A percentile compares a stretch with the other conserved stretches of the same genome.
phyloP scores from a whole-genome alignment of 2,113 vertebrate species.

The Corythaeola cristata region DNA sequence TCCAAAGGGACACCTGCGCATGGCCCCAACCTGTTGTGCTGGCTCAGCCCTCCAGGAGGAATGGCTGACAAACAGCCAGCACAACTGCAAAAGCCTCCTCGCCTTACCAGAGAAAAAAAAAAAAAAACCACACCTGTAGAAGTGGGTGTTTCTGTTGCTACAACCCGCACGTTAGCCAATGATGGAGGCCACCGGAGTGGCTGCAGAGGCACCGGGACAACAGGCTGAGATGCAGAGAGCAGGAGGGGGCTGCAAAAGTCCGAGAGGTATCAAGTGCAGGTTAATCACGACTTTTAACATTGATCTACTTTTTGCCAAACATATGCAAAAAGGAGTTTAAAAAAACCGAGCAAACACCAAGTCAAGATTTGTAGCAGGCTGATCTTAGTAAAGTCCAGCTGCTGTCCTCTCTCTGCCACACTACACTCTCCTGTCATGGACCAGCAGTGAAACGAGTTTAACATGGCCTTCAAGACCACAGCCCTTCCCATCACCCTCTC shows the following conservation, averaged over 20 bases:
- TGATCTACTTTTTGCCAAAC: not conserved
- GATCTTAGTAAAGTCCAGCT: not conserved
- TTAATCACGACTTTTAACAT: not conserved
- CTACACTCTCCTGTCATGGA: no score
- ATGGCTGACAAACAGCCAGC: not conserved
- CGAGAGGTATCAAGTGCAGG: not conserved
- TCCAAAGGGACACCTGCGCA: not conserved
- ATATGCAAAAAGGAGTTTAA: not conserved
- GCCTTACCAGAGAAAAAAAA: not conserved
- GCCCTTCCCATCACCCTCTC: not conserved
- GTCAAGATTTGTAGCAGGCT: not conserved
- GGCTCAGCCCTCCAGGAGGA: not conserved
- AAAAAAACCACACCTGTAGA: not conserved
- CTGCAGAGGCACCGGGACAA: not conserved
- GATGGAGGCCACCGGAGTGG: not conserved
- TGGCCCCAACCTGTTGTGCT: not conserved
- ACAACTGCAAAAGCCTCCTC: not conserved
- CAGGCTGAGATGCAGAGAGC: not conserved
- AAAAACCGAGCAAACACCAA: not conserved
- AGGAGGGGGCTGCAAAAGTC: not conserved
- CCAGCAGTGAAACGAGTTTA: not conserved
- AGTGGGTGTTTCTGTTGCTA: not conserved
- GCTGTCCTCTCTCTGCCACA: not conserved
- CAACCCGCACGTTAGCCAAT: not conserved
- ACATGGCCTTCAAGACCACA: fast-evolving